A percentile compares a stretch with the other conserved stretches of the same genome.
Evolutionary conservation across 2,888 invertebrate genomes (phyloP).

Genomic region (Epistrophella euchroma): DNA sequence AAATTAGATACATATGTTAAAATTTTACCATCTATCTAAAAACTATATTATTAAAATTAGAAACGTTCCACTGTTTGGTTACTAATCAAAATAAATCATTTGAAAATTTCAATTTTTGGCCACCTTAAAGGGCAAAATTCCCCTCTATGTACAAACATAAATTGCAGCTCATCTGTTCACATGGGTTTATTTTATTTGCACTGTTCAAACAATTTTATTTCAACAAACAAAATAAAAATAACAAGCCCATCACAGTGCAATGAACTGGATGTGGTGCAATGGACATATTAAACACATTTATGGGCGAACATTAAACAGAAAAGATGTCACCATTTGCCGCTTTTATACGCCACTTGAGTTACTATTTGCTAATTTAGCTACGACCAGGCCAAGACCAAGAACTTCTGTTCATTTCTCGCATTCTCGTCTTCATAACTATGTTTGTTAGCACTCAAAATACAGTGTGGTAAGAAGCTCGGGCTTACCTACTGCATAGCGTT

Average conservation of each 20-base stretch:
- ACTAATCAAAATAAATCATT: background rate
- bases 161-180: conserved; percentile 14
- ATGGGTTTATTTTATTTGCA: conserved; percentile 54
- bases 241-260: conserved; percentile 48
- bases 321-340: conserved; percentile 66
- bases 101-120: background rate
- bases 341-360: conserved; percentile 58
- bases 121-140: background rate
- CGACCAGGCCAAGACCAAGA: conserved; percentile 54
- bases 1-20: too few relatives aligned
- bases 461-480: conserved; percentile 39
- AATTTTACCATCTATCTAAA: too few relatives aligned
- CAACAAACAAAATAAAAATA: conserved; percentile 4
- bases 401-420: conserved; percentile 40
- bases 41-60: too few relatives aligned
- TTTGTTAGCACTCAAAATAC: conserved; percentile 44
- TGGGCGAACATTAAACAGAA: conserved; percentile 64
- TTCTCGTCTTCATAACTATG: conserved; percentile 54
- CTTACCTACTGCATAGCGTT: conserved; percentile 27
- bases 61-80: too few relatives aligned
- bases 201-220: conserved; percentile 35
- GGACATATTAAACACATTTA: conserved; percentile 70
- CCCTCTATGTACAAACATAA: background rate
- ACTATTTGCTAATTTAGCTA: conserved; percentile 64
- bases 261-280: conserved; percentile 70